Conservation (phyloP, 2,797 vertebrate genomes). For the Dromococcyx pavoninus region DNA sequence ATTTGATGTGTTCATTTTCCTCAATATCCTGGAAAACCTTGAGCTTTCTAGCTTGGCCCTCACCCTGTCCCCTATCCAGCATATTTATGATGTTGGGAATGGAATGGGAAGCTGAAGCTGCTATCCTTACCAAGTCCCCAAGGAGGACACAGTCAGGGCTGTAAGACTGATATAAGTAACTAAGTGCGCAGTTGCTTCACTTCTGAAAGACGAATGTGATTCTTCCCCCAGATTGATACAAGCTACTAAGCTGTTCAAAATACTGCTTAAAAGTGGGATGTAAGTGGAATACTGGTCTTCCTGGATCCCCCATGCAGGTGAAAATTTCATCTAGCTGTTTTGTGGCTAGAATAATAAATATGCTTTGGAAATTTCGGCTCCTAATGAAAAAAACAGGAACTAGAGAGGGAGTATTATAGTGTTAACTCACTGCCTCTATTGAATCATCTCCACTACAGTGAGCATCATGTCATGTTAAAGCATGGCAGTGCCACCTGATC, state of each 20-base stretch:
- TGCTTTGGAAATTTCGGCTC: background rate
- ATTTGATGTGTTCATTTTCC: background rate
- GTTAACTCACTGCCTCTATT: background rate
- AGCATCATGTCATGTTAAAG: background rate
- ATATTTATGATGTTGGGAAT: background rate
- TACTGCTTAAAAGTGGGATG: background rate
- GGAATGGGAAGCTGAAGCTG: background rate
- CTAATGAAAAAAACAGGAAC: background rate
- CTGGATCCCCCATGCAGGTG: background rate
- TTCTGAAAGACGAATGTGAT: background rate
- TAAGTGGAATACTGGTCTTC: background rate
- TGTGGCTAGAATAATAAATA: background rate
- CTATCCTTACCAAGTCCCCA: accelerated
- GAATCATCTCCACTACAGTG: background rate
- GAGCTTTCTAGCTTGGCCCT: background rate
- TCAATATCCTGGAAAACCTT: background rate
- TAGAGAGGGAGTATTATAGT: background rate
- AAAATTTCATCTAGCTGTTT: background rate
- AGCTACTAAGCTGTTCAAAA: background rate
- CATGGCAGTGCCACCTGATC: background rate
- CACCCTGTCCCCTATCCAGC: background rate
- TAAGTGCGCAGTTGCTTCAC: accelerated
- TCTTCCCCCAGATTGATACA: background rate
- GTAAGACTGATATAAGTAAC: background rate
- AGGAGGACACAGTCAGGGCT: background rate